phyloP scores from a whole-genome alignment of 2,888 invertebrate species.

The Acrocyrtus sp. region DNA sequence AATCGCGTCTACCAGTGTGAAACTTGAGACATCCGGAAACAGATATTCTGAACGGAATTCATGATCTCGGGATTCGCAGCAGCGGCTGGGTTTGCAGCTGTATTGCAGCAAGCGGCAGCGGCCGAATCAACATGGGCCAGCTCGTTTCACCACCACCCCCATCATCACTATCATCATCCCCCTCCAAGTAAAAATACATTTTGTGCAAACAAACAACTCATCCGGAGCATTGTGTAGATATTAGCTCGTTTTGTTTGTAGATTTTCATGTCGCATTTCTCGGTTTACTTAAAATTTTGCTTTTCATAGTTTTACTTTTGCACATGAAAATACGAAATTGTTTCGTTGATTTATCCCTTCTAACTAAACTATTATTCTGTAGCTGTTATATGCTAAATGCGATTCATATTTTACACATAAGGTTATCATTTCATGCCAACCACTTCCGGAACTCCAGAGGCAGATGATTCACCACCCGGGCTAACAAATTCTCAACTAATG shows the following conservation, averaged over 20 bases:
- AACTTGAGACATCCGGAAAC: neutral
- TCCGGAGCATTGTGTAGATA: too few relatives aligned
- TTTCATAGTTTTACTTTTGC: neutral
- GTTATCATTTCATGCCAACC: slow-evolving; percentile 52
- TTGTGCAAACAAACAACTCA: neutral
- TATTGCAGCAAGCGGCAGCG: slow-evolving; percentile 55
- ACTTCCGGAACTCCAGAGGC: slow-evolving; percentile 52
- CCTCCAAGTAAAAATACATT: slow-evolving; percentile 39
- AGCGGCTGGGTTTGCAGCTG: slow-evolving; percentile 53
- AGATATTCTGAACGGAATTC: too few relatives aligned
- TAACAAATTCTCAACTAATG: slow-evolving; percentile 23
- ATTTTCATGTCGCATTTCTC: too few relatives aligned
- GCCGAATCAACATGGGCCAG: slow-evolving; percentile 58
- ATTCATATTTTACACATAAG: slow-evolving; percentile 13
- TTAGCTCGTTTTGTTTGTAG: too few relatives aligned
- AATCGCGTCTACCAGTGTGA: neutral
- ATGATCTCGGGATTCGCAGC: slow-evolving; percentile 58
- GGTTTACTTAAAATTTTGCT: neutral
- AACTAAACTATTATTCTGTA: neutral
- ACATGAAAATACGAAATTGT: too few relatives aligned
- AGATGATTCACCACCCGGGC: slow-evolving; percentile 45
- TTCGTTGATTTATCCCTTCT: too few relatives aligned
- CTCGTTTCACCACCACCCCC: slow-evolving; percentile 50
- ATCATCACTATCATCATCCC: slow-evolving; percentile 41
- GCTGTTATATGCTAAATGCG: neutral